Base-by-base conservation (phyloP, 2,797 vertebrate species). In the Lutjanus campechanus region DNA sequence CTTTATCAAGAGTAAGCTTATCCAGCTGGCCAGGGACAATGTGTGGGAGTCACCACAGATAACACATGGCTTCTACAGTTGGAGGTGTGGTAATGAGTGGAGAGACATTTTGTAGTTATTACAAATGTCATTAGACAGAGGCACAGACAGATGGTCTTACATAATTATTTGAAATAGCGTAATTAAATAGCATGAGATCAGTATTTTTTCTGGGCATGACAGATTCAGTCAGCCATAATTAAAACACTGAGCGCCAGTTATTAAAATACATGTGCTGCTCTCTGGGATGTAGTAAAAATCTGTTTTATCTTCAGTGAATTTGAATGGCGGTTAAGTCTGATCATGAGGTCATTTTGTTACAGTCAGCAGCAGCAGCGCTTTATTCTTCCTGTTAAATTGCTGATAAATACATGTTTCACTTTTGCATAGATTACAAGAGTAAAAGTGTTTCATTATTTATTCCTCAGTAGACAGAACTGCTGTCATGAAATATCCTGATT, bases 1-100 rank as follows among this genome's bases (percentile, higher is more conserved):
- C 72, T 85, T 88, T 91, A 92, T 92, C 92, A 83, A 61, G 70
- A 85, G 65, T 40, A 11, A 49, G 70, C 89, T 92, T 93, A 88
- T 89, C 70, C 59, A 79, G 67, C 79, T 53, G 59, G 67, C 64
- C 86, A 84, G 77, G 62, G 62, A 69, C 81, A 49, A 10, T 51
- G 73, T 76, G 77, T 54, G 8, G 47, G 64, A 59, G 71, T 46
- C 29, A 47, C 36, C 54, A 8, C 61, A 78, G 92, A 93, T 93
- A 93, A 85, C 77, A 47, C 50, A 11, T 53, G 6, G 67, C 64
- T 41, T 72, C 58, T 80, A 85, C 90, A 79, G 89, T 91, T 88
- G 64, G 64, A 86, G 85, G 81, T 43, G 80, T 82, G 84, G 76
- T 65, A 8, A 77, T 68, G 13, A 44, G 15, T 36, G 20, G 16